phyloP scores from a whole-genome alignment of 2,888 invertebrate species.

The Diarsia rubi region DNA sequence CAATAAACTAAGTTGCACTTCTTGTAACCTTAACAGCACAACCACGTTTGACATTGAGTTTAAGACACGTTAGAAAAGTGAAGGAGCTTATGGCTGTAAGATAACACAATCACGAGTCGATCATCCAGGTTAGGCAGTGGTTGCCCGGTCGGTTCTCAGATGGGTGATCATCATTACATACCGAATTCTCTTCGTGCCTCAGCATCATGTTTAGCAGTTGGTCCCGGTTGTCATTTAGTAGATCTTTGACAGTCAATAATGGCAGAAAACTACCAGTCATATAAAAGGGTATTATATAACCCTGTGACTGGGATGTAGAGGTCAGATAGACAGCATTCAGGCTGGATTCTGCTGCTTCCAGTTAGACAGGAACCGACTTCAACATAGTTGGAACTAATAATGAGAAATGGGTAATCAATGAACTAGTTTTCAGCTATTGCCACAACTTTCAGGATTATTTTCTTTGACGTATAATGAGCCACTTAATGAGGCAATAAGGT shows the following conservation, averaged over 20 bases:
- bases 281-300: not conserved
- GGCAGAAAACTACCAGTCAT: not conserved
- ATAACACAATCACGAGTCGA: not conserved
- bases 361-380: not conserved
- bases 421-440: not conserved
- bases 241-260: not conserved
- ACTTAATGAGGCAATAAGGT: too few relatives aligned
- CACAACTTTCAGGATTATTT: constrained; percentile 20
- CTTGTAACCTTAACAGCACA: constrained; percentile 36
- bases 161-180: not conserved
- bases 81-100: not conserved
- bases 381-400: not conserved
- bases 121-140: not conserved
- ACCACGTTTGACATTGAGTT: constrained; percentile 9
- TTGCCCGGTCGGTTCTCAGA: not conserved
- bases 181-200: not conserved
- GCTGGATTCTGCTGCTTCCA: not conserved
- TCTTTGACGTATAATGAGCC: constrained; percentile 7
- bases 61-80: not conserved
- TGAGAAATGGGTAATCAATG: not conserved
- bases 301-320: not conserved
- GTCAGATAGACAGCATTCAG: not conserved
- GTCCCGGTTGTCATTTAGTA: not conserved
- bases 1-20: constrained; percentile 6
- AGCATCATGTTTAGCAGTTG: not conserved